Evolutionary conservation across 23 tunicate species (phyloP).

Genomic region (Styela clava): DNA sequence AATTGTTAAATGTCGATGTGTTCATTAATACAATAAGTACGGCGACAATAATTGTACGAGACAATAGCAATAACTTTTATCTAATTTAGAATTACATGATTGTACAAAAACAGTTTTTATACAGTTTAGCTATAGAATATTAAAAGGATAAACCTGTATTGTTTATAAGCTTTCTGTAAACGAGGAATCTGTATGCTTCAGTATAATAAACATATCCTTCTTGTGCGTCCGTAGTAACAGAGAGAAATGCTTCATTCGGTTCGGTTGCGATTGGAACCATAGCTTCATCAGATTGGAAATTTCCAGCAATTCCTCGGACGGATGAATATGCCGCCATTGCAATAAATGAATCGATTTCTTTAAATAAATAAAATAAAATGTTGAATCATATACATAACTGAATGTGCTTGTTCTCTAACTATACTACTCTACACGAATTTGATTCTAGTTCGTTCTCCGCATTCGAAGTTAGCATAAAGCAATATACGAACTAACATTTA

Average conservation of each 20-base stretch:
- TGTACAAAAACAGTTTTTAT: no score
- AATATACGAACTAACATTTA: no score
- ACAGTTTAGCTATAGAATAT: no score
- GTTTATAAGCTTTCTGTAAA: constrained; percentile 39
- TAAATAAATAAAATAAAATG: constrained; percentile 1
- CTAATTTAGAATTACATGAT: no score
- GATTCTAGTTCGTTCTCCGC: no score
- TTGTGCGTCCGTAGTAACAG: constrained; percentile 53
- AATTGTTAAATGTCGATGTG: no score
- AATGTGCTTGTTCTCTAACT: no score
- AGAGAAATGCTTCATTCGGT: constrained; percentile 34
- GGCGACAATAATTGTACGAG: no score
- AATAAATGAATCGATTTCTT: constrained; percentile 37
- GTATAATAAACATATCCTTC: constrained; percentile 61
- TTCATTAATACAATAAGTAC: no score
- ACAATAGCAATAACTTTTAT: no score
- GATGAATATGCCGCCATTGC: constrained; percentile 37
- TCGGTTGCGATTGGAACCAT: constrained; percentile 43
- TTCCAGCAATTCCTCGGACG: constrained; percentile 44
- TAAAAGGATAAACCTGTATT: constrained; percentile 39
- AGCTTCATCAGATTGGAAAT: constrained; percentile 35
- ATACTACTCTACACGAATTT: no score
- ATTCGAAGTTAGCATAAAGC: no score
- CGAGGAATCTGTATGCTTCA: constrained; percentile 36
- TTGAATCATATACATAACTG: neutral